Conservation (phyloP, 1,140 invertebrate genomes). For the Sycophila sp. region DNA sequence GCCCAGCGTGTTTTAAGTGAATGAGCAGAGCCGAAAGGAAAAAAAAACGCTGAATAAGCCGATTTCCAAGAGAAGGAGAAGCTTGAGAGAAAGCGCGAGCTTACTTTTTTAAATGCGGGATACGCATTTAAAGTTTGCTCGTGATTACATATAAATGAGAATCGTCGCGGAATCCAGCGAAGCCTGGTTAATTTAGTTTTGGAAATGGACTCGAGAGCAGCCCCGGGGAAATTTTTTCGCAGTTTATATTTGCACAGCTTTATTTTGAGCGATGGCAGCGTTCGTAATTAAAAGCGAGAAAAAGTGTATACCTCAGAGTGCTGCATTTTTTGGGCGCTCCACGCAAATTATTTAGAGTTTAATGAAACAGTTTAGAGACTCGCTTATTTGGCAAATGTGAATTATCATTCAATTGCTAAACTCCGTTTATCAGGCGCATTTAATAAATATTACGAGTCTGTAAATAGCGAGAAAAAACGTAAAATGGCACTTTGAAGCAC, state of each 20-base stretch:
- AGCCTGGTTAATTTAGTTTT: conserved; percentile 37
- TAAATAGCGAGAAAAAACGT: too few relatives aligned
- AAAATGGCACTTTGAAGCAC: too few relatives aligned
- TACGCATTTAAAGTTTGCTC: conserved; percentile 36
- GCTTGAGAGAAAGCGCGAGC: neutral
- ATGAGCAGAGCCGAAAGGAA: neutral
- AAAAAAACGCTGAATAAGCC: conserved; percentile 20
- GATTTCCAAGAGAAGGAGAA: conserved; percentile 12
- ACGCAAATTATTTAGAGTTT: too few relatives aligned
- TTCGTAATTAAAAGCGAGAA: conserved; percentile 22
- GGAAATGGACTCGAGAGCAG: conserved; percentile 16
- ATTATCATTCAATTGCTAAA: too few relatives aligned
- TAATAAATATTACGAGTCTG: too few relatives aligned
- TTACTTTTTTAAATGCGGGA: conserved; percentile 40
- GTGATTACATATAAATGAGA: conserved; percentile 41
- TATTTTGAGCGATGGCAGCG: neutral
- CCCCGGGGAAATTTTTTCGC: conserved; percentile 22
- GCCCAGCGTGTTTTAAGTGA: too few relatives aligned
- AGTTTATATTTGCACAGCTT: conserved; percentile 12
- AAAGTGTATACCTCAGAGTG: neutral
- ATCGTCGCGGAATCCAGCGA: neutral
- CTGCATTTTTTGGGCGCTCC: conserved; percentile 1
- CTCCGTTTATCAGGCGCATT: too few relatives aligned
- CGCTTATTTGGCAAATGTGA: too few relatives aligned
- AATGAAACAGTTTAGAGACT: too few relatives aligned